Evolutionary conservation across 1,140 invertebrate genomes (phyloP), one percentile per base, ranked within the genome.

Genomic region (Euwallacea fornicatus): DNA sequence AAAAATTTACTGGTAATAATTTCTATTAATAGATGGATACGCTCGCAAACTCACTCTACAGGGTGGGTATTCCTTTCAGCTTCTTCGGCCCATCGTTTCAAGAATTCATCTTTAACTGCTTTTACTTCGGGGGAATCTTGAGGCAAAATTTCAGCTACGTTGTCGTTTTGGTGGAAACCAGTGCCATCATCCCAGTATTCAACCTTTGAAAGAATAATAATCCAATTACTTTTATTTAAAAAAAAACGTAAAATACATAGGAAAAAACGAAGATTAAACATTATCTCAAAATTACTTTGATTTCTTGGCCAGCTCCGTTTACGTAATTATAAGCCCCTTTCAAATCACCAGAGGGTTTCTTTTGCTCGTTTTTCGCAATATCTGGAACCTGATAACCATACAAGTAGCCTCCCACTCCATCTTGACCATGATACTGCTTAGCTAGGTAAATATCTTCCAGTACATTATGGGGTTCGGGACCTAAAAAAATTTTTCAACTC

Each of bases 161-260:
- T 89, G 77, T 89, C 88, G 66, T 87, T 84, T 66, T 89, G 87
- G 82, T 89, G 88, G 83, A 89, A 89, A 47, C 88, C 88, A 68
- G 83, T 82, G 73, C 83, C 83, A 76, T 88, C 86, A 60, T 88
- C 86, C 84, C 86, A 88, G 77, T 89, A 89, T 55, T 83, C 83
- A 2, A 88, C 87, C 78, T 80, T 56, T 13, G 6, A 47, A 47
- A 47, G n/a, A 47, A 47, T 33, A 33, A 33, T 33, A 33, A 33
- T 33, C 21, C 1, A 50, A 50, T 50, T 50, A 50, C 46, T 50
- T 50, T 50, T 58, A 58, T 58, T n/a, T 56, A 7, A 9, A 33
- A 4, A 33, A 33, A 33, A 33, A 33, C 21, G 21, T 33, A 33
- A 33, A 33, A 33, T 33, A 33, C 21, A 33, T 6, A 50, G 47